Evolutionary conservation across 2,888 invertebrate species (phyloP).

Genomic region (Tipula vernalis): DNA sequence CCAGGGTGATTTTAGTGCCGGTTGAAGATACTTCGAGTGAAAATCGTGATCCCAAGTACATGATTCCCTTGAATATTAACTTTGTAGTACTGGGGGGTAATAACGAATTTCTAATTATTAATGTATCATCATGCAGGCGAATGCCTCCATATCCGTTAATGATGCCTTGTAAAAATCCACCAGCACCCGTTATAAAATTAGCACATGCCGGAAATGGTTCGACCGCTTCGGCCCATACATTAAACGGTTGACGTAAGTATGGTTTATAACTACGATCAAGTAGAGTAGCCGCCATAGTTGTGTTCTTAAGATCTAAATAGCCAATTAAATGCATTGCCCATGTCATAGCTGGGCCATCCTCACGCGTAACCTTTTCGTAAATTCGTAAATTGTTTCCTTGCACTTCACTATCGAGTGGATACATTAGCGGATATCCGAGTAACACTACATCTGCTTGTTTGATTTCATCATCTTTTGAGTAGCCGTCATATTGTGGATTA

Average conservation of each 20-base stretch:
- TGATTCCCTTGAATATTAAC: conserved; percentile 23
- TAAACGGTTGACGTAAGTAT: conserved; percentile 46
- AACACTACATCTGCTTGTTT: conserved; percentile 49
- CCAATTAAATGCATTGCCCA: conserved; percentile 51
- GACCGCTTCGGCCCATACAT: conserved; percentile 48
- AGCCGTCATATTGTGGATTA: conserved; percentile 44
- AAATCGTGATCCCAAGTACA: conserved; percentile 23
- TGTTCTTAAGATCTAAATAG: conserved; percentile 36
- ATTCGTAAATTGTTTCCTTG: conserved; percentile 41
- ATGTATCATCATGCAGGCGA: conserved; percentile 37
- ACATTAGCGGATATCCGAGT: conserved; percentile 44
- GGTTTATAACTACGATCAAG: conserved; percentile 41
- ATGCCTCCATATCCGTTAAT: conserved; percentile 45
- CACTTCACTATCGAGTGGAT: conserved; percentile 41
- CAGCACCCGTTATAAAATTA: conserved; percentile 49
- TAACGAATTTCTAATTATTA: conserved; percentile 35
- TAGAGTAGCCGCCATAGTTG: conserved; percentile 33
- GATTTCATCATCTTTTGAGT: conserved; percentile 35
- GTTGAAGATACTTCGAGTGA: conserved; percentile 14
- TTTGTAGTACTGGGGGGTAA: conserved; percentile 35
- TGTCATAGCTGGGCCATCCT: conserved; percentile 47
- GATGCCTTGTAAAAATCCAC: conserved; percentile 45
- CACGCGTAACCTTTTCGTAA: conserved; percentile 43
- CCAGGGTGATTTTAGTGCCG: background rate
- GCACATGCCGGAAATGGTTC: conserved; percentile 41